A percentile compares a stretch with the other conserved stretches of the same genome.
phyloP scores from a whole-genome alignment of 2,113 vertebrate genomes.

The Chlorocebus sabaeus region DNA sequence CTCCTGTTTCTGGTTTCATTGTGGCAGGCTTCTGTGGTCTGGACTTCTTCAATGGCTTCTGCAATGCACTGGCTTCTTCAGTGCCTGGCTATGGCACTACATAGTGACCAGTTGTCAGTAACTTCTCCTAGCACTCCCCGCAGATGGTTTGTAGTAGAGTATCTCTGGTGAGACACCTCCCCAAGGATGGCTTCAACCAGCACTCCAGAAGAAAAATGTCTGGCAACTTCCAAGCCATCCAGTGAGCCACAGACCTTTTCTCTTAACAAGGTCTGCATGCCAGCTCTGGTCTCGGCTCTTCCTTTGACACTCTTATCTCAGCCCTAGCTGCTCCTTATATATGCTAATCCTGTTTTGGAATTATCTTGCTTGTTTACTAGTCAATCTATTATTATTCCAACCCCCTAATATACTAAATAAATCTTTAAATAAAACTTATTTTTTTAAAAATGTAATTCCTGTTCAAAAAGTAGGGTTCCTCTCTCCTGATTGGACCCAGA shows the following conservation, averaged over 20 bases:
- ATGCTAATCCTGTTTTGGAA: background rate
- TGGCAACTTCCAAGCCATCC: background rate
- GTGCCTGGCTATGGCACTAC: background rate
- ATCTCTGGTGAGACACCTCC: background rate
- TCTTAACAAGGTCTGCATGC: background rate
- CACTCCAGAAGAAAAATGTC: background rate
- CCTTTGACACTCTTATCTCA: background rate
- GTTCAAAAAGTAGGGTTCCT: background rate
- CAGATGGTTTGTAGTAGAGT: background rate
- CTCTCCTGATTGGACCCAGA: background rate
- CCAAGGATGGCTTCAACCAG: background rate
- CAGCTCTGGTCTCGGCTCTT: background rate
- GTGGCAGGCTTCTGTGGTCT: background rate
- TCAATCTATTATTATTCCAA: background rate
- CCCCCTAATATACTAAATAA: background rate
- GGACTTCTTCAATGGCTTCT: background rate
- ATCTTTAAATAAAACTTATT: constrained; percentile 24
- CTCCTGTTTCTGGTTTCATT: background rate
- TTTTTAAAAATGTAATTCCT: background rate
- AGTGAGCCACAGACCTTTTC: background rate
- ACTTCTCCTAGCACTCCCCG: background rate
- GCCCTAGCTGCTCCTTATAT: background rate
- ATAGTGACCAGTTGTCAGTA: background rate
- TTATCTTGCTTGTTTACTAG: background rate
- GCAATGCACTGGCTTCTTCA: background rate